Conservation (phyloP, 1,140 invertebrate genomes). For the Camponotus pennsylvanicus region DNA sequence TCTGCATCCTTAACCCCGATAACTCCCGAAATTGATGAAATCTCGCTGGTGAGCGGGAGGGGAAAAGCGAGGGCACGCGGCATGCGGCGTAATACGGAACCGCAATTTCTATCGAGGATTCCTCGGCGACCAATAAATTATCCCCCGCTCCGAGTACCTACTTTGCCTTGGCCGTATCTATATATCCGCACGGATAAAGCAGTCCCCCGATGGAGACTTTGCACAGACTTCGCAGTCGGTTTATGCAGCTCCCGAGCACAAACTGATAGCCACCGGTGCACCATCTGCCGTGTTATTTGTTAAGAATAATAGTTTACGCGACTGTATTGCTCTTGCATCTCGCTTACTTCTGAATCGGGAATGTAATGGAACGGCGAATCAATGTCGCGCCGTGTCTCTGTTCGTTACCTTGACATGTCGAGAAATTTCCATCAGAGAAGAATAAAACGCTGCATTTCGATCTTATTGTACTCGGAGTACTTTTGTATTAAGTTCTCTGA, state of each 20-base stretch:
- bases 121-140: constrained; percentile 71
- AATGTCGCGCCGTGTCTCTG: not conserved
- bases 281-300: constrained; percentile 42
- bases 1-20: constrained; percentile 63
- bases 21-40: constrained; percentile 71
- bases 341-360: constrained; percentile 10
- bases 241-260: constrained; percentile 5
- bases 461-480: not conserved
- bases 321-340: constrained; percentile 30
- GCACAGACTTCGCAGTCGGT: not conserved
- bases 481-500: not conserved
- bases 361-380: constrained; percentile 15
- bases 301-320: constrained; percentile 39
- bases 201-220: not conserved
- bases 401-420: not conserved
- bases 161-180: constrained; percentile 47
- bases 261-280: constrained; percentile 4
- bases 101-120: constrained; percentile 66
- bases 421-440: not conserved
- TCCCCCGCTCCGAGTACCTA: constrained; percentile 40
- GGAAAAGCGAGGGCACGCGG: constrained; percentile 10
- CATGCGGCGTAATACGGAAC: constrained; percentile 57
- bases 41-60: not conserved
- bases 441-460: not conserved
- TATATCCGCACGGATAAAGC: constrained; percentile 45